Base-by-base conservation (phyloP, 2,888 invertebrate species). In the Agrochola macilenta region DNA sequence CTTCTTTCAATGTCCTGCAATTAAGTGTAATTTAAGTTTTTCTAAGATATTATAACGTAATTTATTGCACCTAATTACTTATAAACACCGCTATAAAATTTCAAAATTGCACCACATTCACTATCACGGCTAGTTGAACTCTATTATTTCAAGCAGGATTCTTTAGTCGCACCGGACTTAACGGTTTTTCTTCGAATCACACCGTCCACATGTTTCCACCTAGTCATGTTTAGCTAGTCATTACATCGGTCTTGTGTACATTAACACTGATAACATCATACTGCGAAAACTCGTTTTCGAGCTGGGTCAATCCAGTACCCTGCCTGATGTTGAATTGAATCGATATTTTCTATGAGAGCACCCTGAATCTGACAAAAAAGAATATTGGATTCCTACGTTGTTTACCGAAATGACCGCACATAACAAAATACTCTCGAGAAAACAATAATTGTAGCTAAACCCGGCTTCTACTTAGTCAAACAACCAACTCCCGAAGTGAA, bases 11-110 rank as follows among this genome's bases (percentile, higher is more conserved):
- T 79, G 78, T 79, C 81, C 75, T 82, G 76, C 72, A 74, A 84
- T 88, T 89, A 84, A 82, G 74, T 81, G 79, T 79, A 78, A 82
- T 89, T 88, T 84, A 78, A 79, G 70, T 73, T 74, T 71, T 54
- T 26, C 71, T 73, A n/a, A 70, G 79, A 81, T 73, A 79, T 80
- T 74, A 78, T 65, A 82, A 74, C 70, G 70, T 78, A 80, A 82
- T 87, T 85, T 78, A 82, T 85, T 81, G 52, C 76, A 69, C 76
- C 57, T 81, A 80, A 84, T 87, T 78, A 82, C 60, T 58, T 74
- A 78, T 79, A 81, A 81, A 78, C 49, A 68, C n/a, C 9, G 54
- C 64, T 79, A 69, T 70, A 65, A 49, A 71, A 79, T 78, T 79
- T 78, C 72, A 64, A 76, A 78, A 81, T 77, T 82, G 43, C 66